Evolutionary conservation across 1,140 invertebrate species (phyloP).

Genomic region (Diabrotica virgifera): DNA sequence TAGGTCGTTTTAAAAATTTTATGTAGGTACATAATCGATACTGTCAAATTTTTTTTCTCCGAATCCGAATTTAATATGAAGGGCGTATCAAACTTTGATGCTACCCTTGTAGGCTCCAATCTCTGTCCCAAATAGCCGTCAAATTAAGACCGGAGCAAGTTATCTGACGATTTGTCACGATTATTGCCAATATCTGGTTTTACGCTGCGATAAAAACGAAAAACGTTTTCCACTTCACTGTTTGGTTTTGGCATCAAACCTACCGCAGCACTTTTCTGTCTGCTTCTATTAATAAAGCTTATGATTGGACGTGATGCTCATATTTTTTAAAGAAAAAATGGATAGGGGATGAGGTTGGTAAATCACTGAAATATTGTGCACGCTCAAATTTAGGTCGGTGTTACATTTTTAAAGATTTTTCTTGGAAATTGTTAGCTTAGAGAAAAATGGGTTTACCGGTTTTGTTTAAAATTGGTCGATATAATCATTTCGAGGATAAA

Average conservation of each 20-base stretch:
- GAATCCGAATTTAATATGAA: no score
- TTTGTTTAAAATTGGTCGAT: no score
- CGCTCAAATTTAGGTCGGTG: not conserved
- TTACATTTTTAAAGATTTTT: slow-evolving; percentile 3
- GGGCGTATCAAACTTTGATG: no score
- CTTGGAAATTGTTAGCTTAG: no score
- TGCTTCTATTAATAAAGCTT: not conserved
- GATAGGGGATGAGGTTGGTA: not conserved
- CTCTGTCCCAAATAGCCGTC: not conserved
- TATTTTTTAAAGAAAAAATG: not conserved
- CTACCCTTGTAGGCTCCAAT: not conserved
- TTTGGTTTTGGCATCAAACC: not conserved
- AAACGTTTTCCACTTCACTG: not conserved
- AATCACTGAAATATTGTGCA: not conserved
- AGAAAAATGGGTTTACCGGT: no score
- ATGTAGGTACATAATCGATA: no score
- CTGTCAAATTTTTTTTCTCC: no score
- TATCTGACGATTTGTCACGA: not conserved
- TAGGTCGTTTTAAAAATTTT: no score
- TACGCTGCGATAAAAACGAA: not conserved
- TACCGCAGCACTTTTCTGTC: not conserved
- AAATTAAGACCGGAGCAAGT: not conserved
- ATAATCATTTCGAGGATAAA: no score
- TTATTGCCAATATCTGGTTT: not conserved
- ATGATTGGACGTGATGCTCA: not conserved